Base-by-base conservation (phyloP, 2,888 invertebrate genomes). In the Lasiommata megera region DNA sequence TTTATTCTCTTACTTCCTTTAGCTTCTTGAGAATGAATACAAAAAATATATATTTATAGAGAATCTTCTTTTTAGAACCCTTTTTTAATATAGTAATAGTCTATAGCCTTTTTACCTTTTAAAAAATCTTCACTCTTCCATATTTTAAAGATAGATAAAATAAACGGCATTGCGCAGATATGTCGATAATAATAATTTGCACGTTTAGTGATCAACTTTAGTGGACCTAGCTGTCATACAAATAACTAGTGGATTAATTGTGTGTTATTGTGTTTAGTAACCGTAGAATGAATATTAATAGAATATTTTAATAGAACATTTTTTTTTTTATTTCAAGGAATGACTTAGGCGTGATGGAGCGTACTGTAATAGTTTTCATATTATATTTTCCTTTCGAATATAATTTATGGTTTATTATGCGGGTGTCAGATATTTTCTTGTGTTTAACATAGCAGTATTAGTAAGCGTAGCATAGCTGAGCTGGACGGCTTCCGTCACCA, bases 51-150 rank as follows among this genome's bases (percentile, higher is more conserved):
- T 28, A n/a, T n/a, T n/a, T n/a, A 41, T 38, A 48, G 56, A 51
- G 62, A 61, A 58, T 53, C 61, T 60, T 52, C 51, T 51, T 57
- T 54, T 69, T 80, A 79, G 76, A 73, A 67, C 63, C 54, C 73
- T 71, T 76, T 62, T 48, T 52, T 9, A 34, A 43, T n/a, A 53
- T 62, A 62, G 60, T 60, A 23, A 74, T 67, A 65, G 63, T 63
- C 65, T 60, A 66, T 66, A 64, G 61, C 50, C 69, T 73, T 84
- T 72, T 70, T 11, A 9, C 3, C 79, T 73, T 84, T 67, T 82
- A 40, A 29, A 72, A 77, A 75, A 80, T 80, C 82, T 89, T 89
- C 89, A 90, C 90, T 90, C 90, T 90, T 90, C 90, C 90, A 90
- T 90, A 73, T 89, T 88, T 88, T 76, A 82, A 83, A 74, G 74